Percentiles rank a stretch among this genome's conserved stretches.
Conservation (phyloP, 2,888 invertebrate species). For the Myopa tessellatipennis region DNA sequence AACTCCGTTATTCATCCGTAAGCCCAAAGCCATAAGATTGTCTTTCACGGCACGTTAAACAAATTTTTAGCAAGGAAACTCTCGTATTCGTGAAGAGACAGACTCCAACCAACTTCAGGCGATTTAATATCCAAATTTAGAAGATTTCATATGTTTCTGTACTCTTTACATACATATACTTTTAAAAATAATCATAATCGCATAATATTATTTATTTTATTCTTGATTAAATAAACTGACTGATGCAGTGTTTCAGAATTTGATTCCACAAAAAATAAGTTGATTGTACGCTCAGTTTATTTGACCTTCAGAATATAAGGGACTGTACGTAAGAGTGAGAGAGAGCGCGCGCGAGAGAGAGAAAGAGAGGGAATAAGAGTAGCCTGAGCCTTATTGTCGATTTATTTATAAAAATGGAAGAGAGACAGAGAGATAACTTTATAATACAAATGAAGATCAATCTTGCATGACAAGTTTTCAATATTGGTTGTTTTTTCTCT, state of each 20-base stretch:
- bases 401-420: neutral
- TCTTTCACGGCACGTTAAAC: too few relatives aligned
- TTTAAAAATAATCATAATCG: too few relatives aligned
- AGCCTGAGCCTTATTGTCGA: neutral
- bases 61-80: too few relatives aligned
- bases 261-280: slow-evolving; percentile 43
- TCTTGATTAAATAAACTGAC: too few relatives aligned
- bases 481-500: too few relatives aligned
- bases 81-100: too few relatives aligned
- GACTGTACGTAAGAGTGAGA: neutral
- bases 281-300: slow-evolving; percentile 57
- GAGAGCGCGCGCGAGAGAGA: slow-evolving; percentile 18
- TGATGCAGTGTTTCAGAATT: neutral
- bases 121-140: neutral
- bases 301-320: slow-evolving; percentile 55
- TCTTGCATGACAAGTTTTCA: slow-evolving; percentile 60
- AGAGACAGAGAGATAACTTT: neutral
- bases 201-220: too few relatives aligned
- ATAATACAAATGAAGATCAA: slow-evolving; percentile 38
- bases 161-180: too few relatives aligned
- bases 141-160: too few relatives aligned
- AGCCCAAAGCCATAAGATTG: too few relatives aligned
- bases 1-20: too few relatives aligned
- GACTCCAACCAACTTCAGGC: neutral
- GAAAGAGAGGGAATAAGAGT: neutral